Conservation (phyloP, 2,797 vertebrate genomes). For the Australoheros facetus region DNA sequence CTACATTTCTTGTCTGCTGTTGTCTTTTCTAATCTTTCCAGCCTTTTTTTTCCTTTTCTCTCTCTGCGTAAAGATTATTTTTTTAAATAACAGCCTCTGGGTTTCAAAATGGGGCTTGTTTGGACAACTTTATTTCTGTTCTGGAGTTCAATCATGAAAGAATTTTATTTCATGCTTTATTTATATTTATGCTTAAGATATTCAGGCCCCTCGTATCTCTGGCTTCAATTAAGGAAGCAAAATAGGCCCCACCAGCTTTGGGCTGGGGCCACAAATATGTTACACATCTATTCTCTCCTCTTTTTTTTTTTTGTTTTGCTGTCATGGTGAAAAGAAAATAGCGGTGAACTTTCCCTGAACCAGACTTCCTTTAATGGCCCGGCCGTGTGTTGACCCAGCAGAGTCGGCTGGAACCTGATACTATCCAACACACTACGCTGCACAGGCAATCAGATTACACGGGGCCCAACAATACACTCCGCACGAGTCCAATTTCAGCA, state of each 20-base stretch:
- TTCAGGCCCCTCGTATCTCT: slow-evolving; percentile 83
- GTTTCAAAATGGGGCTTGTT: slow-evolving; percentile 51
- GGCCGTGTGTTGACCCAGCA: slow-evolving; percentile 93
- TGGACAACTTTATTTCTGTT: slow-evolving; percentile 60
- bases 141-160: slow-evolving; percentile 61
- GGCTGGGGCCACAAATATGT: slow-evolving; percentile 84
- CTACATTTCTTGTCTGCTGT: slow-evolving; percentile 27
- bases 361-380: slow-evolving; percentile 94
- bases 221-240: slow-evolving; percentile 86
- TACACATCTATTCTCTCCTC: slow-evolving; percentile 83
- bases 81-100: neutral
- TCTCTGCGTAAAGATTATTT: neutral
- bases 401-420: slow-evolving; percentile 93
- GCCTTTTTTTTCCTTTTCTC: slow-evolving; percentile 21
- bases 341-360: slow-evolving; percentile 99
- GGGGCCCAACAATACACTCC: slow-evolving; percentile 89
- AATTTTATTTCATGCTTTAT: slow-evolving; percentile 64
- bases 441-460: slow-evolving; percentile 96
- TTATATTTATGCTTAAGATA: slow-evolving; percentile 82
- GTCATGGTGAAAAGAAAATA: slow-evolving; percentile 96
- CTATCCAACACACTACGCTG: slow-evolving; percentile 91
- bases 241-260: slow-evolving; percentile 81
- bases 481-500: slow-evolving; percentile 89
- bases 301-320: slow-evolving; percentile 84
- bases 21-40: slow-evolving; percentile 31